Base-by-base conservation (phyloP, 2,113 vertebrate species). In the Rhinogobius similis region DNA sequence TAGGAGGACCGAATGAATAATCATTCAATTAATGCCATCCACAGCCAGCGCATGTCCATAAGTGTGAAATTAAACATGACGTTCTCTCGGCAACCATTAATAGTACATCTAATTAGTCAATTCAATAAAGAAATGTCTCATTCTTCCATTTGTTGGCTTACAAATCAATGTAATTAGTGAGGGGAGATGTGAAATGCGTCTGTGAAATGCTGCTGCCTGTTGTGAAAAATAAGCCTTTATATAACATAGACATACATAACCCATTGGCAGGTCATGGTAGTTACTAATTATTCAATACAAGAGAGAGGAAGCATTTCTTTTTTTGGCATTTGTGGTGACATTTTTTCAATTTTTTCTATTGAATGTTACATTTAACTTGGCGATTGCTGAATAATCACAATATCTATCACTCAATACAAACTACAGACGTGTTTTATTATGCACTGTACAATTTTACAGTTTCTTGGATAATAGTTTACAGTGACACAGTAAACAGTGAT, bases 61-160 rank as follows among this genome's bases (percentile, higher is more conserved):
- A 68, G 69, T 76, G 77, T 82, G 70, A 79, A 89, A 84, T 84
- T 66, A 75, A 75, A 86, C 67, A 63, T 76, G 75, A 82, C 44
- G n/a, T 78, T 76, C 75, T 67, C 77, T 76, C 72, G 62, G 78
- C 68, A 27, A 44, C 55, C 55, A 29, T 58, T 58, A 58, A 58
- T 58, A 70, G 65, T 69, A 16, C 16, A 62, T 39, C 73, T 71
- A 76, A 74, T 82, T 74, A 81, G 67, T 62, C 66, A 29, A 52
- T 71, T 72, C 62, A 55, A 78, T 68, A 59, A 36, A 70, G 75
- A 81, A 65, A 78, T 59, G 70, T 77, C 61, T 81, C 48, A 65
- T 75, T 76, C 70, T 82, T 79, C 81, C 21, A 82, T 80, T 75
- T 68, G 68, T 68, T 59, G 4, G 1, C 69, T 74, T 76, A 39